phyloP scores from a whole-genome alignment of 2,797 vertebrate species.

The Oceanodroma leucorhoa region DNA sequence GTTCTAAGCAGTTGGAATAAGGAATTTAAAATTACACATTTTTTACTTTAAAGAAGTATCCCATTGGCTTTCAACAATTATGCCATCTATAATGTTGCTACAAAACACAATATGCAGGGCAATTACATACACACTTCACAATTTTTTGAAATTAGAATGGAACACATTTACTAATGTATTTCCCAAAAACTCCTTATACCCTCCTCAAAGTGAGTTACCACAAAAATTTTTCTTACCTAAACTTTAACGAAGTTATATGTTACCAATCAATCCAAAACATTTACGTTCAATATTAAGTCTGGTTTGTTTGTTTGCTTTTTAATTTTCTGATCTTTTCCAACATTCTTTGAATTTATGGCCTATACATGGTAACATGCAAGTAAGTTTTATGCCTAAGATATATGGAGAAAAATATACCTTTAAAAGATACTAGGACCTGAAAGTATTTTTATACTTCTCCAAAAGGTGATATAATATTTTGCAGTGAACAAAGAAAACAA shows the following conservation, averaged over 20 bases:
- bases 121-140: not conserved
- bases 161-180: not conserved
- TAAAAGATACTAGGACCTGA: not conserved
- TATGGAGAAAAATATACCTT: not conserved
- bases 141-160: not conserved
- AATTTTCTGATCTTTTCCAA: not conserved
- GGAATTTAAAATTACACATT: not conserved
- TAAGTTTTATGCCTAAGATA: not conserved
- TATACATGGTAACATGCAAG: not conserved
- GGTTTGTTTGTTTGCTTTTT: not conserved
- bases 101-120: not conserved
- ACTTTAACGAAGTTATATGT: not conserved
- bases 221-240: not conserved
- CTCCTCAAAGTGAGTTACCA: not conserved
- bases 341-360: not conserved
- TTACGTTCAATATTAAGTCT: not conserved
- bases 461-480: not conserved
- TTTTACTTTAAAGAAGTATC: not conserved
- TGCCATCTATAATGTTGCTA: not conserved
- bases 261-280: not conserved
- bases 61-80: not conserved
- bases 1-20: not conserved
- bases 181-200: not conserved
- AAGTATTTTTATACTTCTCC: not conserved
- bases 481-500: not conserved